Conservation (phyloP, 2,797 vertebrate species). For the Morus bassanus region DNA sequence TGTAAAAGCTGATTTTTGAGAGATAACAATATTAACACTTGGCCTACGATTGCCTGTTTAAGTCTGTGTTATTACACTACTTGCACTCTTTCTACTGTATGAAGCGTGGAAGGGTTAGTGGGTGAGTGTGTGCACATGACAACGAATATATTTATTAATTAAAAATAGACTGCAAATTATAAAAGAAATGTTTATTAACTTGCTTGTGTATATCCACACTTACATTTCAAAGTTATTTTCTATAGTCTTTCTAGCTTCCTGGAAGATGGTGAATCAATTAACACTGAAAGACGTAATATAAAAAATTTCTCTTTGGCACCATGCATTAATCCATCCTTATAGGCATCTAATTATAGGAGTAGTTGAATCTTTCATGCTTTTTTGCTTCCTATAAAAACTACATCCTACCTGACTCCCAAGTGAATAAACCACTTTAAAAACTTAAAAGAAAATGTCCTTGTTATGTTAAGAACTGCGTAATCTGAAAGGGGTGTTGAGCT, state of each 20-base stretch:
- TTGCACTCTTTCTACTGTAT: background rate
- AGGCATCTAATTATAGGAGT: background rate
- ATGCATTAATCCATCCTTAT: background rate
- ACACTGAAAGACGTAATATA: background rate
- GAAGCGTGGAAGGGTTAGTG: background rate
- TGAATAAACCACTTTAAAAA: background rate
- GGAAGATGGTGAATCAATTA: background rate
- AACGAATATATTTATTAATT: background rate
- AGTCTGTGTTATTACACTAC: background rate
- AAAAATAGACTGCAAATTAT: background rate
- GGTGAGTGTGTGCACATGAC: accelerated
- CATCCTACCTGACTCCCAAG: background rate
- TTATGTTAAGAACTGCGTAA: background rate
- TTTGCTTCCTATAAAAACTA: background rate
- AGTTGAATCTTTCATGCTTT: background rate
- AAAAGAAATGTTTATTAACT: background rate
- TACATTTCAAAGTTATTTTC: background rate
- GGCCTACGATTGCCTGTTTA: background rate
- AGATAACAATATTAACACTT: background rate
- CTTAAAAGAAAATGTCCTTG: background rate
- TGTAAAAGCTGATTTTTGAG: background rate
- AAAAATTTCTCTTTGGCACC: background rate
- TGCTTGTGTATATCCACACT: background rate
- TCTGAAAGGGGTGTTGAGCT: background rate
- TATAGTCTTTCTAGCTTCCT: background rate